Conservation (phyloP, 2,888 invertebrate genomes). For the Orthosia gothica region DNA sequence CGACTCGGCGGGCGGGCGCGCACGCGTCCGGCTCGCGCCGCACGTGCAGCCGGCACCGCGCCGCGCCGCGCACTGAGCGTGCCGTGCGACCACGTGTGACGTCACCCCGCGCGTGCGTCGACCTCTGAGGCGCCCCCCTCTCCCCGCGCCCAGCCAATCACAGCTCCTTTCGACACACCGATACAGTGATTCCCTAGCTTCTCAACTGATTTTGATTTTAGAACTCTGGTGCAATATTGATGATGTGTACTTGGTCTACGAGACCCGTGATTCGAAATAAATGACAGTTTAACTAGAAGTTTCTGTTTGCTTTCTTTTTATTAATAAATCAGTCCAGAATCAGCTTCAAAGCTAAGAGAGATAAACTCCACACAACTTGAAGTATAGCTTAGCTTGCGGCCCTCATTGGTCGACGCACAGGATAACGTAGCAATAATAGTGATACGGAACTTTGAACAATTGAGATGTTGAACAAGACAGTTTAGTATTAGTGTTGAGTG, state of each 20-base stretch:
- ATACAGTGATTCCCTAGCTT: constrained; percentile 51
- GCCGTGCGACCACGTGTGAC: not conserved
- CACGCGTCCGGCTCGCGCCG: not conserved
- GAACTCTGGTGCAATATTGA: constrained; percentile 50
- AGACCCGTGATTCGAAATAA: constrained; percentile 57
- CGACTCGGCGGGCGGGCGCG: constrained; percentile 46
- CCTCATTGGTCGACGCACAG: constrained; percentile 62
- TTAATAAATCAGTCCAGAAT: constrained; percentile 23
- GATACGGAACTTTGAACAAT: constrained; percentile 65
- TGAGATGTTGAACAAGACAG: constrained; percentile 62
- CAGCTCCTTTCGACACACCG: constrained; percentile 6
- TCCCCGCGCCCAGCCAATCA: constrained; percentile 10
- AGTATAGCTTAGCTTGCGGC: constrained; percentile 30
- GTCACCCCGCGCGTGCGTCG: constrained; percentile 44
- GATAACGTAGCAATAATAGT: constrained; percentile 69
- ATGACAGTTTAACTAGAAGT: constrained; percentile 57
- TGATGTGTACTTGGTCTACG: constrained; percentile 44
- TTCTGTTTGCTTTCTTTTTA: constrained; percentile 57
- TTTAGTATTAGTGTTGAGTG: constrained; percentile 69
- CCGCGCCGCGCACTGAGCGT: too few relatives aligned
- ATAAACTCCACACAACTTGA: not conserved
- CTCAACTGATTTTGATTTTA: constrained; percentile 56
- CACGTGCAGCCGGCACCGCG: not conserved
- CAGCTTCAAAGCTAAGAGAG: constrained; percentile 11
- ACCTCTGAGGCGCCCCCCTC: constrained; percentile 35